A percentile compares a stretch with the other conserved stretches of the same genome.
These are phyloP conservation scores for Oreochromis aureus DNA, from an alignment of 2,113 vertebrate genomes.

Conservation along the genomic window DNA sequence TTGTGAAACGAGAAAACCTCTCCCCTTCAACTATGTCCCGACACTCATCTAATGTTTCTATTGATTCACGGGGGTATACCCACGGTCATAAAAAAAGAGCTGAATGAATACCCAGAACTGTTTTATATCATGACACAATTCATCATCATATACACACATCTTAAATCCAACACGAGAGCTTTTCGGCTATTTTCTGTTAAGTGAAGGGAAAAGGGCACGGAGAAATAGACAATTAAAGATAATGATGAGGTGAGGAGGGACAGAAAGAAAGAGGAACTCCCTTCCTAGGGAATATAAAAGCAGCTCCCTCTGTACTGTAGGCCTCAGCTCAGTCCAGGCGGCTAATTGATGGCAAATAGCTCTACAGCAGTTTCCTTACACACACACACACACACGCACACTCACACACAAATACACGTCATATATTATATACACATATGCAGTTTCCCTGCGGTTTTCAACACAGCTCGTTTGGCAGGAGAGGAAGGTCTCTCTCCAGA, in stretches of 20 bases:
- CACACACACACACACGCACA: constrained; percentile 17
- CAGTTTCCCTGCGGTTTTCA: constrained; percentile 73
- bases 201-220: constrained; percentile 12
- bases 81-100: constrained; percentile 51
- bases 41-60: constrained; percentile 61
- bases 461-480: constrained; percentile 70
- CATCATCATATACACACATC: constrained; percentile 34
- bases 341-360: constrained; percentile 76
- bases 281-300: constrained; percentile 38
- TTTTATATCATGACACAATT: constrained; percentile 63
- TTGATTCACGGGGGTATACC: constrained; percentile 55
- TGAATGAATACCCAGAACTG: constrained; percentile 55
- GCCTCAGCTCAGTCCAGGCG: constrained; percentile 55
- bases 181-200: constrained; percentile 35
- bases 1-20: constrained; percentile 57
- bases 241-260: constrained; percentile 50
- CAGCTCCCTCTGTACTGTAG: constrained; percentile 39
- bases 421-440: constrained; percentile 65
- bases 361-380: constrained; percentile 52
- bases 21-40: constrained; percentile 38
- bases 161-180: not conserved
- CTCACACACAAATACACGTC: constrained; percentile 49
- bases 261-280: constrained; percentile 42
- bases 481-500: constrained; percentile 69
- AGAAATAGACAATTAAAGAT: constrained; percentile 44